Percentiles rank a stretch among this genome's conserved stretches.
phyloP scores from a whole-genome alignment of 1,140 invertebrate genomes.

The Cotesia vestalis region DNA sequence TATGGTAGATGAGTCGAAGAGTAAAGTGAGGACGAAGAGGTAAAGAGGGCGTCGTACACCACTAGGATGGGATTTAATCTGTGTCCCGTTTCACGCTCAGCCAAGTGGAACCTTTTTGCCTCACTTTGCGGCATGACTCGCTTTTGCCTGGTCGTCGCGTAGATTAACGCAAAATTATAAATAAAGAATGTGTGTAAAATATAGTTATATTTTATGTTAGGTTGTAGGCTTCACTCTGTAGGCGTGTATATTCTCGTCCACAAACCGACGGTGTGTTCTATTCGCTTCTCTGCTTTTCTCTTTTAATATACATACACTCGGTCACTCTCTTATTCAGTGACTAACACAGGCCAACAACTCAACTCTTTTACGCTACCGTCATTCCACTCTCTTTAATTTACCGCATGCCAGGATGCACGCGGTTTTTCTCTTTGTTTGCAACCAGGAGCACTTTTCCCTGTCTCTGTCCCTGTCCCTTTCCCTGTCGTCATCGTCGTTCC shows the following conservation, averaged over 20 bases:
- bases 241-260: conserved; percentile 7
- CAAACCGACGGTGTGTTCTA: conserved; percentile 7
- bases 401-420: conserved; percentile 8
- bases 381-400: conserved; percentile 3
- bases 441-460: conserved; percentile 1
- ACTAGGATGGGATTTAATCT: conserved; percentile 66
- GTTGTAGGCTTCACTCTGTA: no score
- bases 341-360: no score
- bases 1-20: conserved; percentile 15
- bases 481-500: background rate
- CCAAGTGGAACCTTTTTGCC: conserved; percentile 67
- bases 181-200: conserved; percentile 65
- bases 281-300: no score
- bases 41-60: conserved; percentile 50
- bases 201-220: conserved; percentile 1
- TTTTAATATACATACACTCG: no score
- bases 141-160: conserved; percentile 63
- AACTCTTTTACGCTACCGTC: conserved; percentile 1
- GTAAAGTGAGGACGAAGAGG: conserved; percentile 42
- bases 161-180: conserved; percentile 68
- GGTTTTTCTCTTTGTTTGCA: conserved; percentile 8
- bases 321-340: background rate
- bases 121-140: conserved; percentile 65
- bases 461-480: background rate
- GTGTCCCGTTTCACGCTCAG: conserved; percentile 67